A percentile compares a stretch with the other conserved stretches of the same genome.
Conservation (phyloP, 2,797 vertebrate species). For the Gymnothorax reevesii region DNA sequence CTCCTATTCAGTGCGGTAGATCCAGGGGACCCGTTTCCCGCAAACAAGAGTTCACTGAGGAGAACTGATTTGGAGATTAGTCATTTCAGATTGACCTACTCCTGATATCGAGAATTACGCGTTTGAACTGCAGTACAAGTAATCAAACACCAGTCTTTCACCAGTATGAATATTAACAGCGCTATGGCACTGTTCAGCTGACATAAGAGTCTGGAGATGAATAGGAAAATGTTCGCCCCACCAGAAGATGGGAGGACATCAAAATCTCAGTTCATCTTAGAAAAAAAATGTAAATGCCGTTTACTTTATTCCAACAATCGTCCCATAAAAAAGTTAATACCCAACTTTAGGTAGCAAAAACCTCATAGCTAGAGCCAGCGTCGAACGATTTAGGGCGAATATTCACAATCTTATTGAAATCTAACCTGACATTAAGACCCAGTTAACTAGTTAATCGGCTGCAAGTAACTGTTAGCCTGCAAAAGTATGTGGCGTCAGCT, state of each 20-base stretch:
- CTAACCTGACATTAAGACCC: not conserved
- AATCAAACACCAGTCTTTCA: not conserved
- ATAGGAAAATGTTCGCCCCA: not conserved
- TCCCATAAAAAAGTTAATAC: not conserved
- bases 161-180: not conserved
- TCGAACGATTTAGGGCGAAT: no score
- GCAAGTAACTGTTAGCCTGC: not conserved
- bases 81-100: no score
- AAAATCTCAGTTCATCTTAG: not conserved
- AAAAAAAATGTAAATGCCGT: not conserved
- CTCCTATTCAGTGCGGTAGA: not conserved
- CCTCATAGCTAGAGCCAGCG: no score
- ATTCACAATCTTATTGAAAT: no score
- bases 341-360: not conserved
- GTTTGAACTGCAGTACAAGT: not conserved
- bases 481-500: not conserved
- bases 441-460: not conserved
- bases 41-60: not conserved
- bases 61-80: not conserved
- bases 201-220: conserved; percentile 9
- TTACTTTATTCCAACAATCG: no score
- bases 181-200: not conserved
- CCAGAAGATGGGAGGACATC: not conserved
- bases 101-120: no score
- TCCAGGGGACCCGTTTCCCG: not conserved